Base-by-base conservation (phyloP, 1,140 invertebrate genomes). In the Zeugodacus cucurbitae region DNA sequence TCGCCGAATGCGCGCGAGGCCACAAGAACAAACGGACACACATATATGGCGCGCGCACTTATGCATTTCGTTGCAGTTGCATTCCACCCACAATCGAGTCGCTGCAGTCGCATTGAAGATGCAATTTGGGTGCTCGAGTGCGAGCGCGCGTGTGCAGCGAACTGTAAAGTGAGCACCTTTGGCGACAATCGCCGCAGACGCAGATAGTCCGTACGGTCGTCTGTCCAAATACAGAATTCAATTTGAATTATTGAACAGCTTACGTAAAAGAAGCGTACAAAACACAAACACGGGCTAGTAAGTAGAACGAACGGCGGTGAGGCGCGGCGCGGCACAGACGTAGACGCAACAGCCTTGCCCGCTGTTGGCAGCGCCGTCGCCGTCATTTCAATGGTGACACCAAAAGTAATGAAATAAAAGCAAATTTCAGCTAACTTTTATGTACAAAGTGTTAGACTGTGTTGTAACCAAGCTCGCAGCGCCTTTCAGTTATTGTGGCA, bases 241-340 rank as follows among this genome's bases (percentile, higher is more conserved):
- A 82, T 82, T 82, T 82, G 74, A 82, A 82, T 82, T 82, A 82
- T 82, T 82, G 74, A 82, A 82, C n/a, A 82, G 74, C 74, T 82
- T 82, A 82, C 74, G 74, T 82, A 82, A 82, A 82, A 54, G 74
- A 82, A 82, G 74, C 74, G 41, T 54, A 54, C 14, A 82, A 78
- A 82, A 82, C 34, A 34, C 64, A 48, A 82, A 48, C n/a, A 34
- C 41, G 74, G 41, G 34, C 37, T 48, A 7, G n/a, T 54, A 82
- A 11, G 14, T 44, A 17, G n/a, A n/a, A 29, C 7, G 74, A 26
- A 26, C 6, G 7, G 67, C 67, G 32, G 32, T 3, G 67, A 11
- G n/a, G 20, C 22, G 41, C 41, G 41, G 26, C 10, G 70, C 70
- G 64, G 64, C 26, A 32, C 29, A 26, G 26, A 26, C 6, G 41